phyloP scores from a whole-genome alignment of 2,113 vertebrate genomes.

The Neodon shergylaensis region DNA sequence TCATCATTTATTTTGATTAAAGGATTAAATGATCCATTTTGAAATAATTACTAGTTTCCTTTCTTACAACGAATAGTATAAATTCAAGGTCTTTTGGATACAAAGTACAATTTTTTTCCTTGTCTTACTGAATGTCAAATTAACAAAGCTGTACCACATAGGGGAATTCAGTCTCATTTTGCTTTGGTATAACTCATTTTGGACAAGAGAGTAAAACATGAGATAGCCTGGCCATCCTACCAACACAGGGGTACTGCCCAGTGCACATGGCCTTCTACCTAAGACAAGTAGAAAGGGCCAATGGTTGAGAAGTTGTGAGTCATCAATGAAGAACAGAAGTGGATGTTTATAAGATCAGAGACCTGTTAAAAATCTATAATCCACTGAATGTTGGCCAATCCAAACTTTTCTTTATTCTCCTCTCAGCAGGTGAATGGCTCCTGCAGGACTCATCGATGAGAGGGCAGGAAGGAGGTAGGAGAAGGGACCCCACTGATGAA shows the following conservation, averaged over 20 bases:
- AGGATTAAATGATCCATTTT: constrained; percentile 2
- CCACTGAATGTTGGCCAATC: background rate
- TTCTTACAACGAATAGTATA: constrained; percentile 36
- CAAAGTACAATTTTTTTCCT: background rate
- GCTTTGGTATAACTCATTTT: constrained; percentile 45
- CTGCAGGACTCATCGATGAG: background rate
- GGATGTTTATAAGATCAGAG: background rate
- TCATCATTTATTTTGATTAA: constrained; percentile 41
- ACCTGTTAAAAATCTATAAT: background rate
- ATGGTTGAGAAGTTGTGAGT: background rate
- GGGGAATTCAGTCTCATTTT: constrained; percentile 37
- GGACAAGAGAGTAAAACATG: constrained; percentile 16
- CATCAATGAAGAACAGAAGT: constrained; percentile 28
- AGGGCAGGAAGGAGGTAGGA: background rate
- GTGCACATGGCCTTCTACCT: background rate
- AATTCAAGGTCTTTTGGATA: constrained; percentile 31
- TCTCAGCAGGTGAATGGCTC: background rate
- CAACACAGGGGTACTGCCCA: constrained; percentile 26
- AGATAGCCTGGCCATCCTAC: background rate
- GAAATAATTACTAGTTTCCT: constrained; percentile 23
- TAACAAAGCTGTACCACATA: background rate
- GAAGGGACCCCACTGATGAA: background rate
- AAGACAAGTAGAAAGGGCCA: background rate
- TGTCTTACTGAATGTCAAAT: constrained; percentile 6
- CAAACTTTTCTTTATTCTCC: background rate